A percentile compares a stretch with the other conserved stretches of the same genome.
phyloP scores from a whole-genome alignment of 2,888 invertebrate species.

The Meloe dianella region DNA sequence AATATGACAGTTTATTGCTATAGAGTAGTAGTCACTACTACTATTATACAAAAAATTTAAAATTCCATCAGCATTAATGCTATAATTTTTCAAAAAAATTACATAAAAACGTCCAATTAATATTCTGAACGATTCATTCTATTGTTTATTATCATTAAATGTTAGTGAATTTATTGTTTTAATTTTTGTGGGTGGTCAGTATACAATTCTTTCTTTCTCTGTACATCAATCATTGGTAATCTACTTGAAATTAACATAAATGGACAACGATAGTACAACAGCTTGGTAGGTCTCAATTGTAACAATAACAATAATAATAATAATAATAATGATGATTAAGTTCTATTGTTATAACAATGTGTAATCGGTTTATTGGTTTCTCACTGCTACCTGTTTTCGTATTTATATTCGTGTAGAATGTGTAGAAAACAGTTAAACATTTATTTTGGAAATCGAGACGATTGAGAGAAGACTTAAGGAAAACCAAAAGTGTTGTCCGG shows the following conservation, averaged over 20 bases:
- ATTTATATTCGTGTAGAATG: background rate
- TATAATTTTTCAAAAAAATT: background rate
- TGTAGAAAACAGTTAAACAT: background rate
- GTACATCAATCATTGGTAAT: background rate
- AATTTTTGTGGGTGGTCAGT: background rate
- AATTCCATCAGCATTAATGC: background rate
- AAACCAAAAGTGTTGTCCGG: background rate
- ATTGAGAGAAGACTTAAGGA: background rate
- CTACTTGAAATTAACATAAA: background rate
- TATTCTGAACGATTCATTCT: background rate
- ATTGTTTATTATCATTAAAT: background rate
- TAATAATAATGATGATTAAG: background rate
- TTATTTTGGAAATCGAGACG: background rate
- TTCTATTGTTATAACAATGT: background rate
- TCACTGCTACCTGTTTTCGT: slow-evolving; percentile 1
- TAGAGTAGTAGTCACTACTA: background rate
- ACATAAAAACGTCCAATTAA: background rate
- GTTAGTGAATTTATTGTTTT: background rate
- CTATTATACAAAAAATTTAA: background rate
- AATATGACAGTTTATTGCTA: slow-evolving; percentile 7
- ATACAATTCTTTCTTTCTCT: too few species aligned
- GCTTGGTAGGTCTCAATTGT: background rate
- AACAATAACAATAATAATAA: too few species aligned
- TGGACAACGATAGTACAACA: background rate
- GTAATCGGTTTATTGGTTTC: background rate